phyloP scores from a whole-genome alignment of 1,140 invertebrate genomes.

The Carposina sasakii region DNA sequence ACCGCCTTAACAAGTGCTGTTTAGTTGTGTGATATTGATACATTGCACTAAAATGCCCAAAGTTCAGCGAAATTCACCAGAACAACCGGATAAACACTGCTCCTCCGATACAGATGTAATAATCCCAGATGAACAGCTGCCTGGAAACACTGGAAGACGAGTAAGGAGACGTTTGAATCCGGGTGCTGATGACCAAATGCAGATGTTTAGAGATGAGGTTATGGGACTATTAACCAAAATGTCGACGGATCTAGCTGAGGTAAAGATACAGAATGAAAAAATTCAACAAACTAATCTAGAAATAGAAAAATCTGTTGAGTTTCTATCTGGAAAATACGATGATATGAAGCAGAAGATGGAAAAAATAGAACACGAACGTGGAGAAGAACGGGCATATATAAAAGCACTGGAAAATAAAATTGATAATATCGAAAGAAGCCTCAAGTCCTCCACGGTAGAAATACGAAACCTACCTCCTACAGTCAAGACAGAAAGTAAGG shows the following conservation, averaged over 20 bases:
- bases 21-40: too few relatives aligned
- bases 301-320: background rate
- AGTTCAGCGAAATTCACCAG: too few relatives aligned
- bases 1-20: too few relatives aligned
- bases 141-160: too few relatives aligned
- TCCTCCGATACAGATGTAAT: too few relatives aligned
- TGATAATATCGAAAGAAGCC: background rate
- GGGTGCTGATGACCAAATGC: too few relatives aligned
- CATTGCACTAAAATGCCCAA: too few relatives aligned
- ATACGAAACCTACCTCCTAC: background rate
- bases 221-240: background rate
- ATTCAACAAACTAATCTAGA: background rate
- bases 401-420: background rate
- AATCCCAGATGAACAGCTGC: too few relatives aligned
- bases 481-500: too few relatives aligned
- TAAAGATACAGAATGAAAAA: background rate
- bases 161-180: too few relatives aligned
- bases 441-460: background rate
- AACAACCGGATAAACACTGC: too few relatives aligned
- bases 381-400: background rate
- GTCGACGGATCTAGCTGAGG: background rate
- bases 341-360: background rate
- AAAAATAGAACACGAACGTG: background rate
- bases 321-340: background rate
- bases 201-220: too few relatives aligned